Evolutionary conservation across 2,797 vertebrate genomes (phyloP).

Genomic region (Chaunax sp.): DNA sequence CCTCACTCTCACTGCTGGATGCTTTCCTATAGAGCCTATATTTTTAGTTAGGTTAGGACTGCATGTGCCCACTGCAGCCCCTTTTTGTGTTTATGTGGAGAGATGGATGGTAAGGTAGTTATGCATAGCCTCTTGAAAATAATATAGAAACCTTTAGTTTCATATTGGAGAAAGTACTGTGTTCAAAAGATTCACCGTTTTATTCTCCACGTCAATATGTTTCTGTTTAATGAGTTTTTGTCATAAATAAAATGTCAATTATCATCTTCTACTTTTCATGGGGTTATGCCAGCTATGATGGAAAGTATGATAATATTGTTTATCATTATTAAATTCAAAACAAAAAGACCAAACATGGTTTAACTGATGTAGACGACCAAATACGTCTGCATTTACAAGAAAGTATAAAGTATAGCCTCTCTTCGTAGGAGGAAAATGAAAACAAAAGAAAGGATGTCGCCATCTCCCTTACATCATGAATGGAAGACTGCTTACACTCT

Average conservation of each 20-base stretch:
- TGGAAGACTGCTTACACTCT: too few relatives aligned
- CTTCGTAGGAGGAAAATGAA: too few relatives aligned
- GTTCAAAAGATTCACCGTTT: slow-evolving; percentile 5
- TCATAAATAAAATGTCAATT: slow-evolving; percentile 7
- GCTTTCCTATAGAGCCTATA: too few relatives aligned
- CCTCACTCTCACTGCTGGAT: not conserved
- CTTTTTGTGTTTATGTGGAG: too few relatives aligned
- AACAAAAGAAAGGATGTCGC: not conserved
- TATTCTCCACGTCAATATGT: slow-evolving; percentile 18
- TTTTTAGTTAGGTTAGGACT: too few relatives aligned
- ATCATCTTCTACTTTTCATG: not conserved
- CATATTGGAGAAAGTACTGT: not conserved
- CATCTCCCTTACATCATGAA: too few relatives aligned
- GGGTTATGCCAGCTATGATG: not conserved
- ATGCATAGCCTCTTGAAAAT: not conserved
- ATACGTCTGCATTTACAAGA: not conserved
- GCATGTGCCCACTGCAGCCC: too few relatives aligned
- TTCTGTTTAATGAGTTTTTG: slow-evolving; percentile 13
- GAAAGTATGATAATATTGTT: not conserved
- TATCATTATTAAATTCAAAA: not conserved
- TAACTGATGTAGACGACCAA: not conserved
- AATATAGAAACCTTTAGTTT: not conserved
- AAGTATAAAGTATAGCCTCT: not conserved
- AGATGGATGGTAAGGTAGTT: not conserved
- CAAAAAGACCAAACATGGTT: too few relatives aligned